Evolutionary conservation across 1,140 invertebrate species (phyloP), one percentile per base, ranked within the genome.

Genomic region (Oedothorax gibbosus): DNA sequence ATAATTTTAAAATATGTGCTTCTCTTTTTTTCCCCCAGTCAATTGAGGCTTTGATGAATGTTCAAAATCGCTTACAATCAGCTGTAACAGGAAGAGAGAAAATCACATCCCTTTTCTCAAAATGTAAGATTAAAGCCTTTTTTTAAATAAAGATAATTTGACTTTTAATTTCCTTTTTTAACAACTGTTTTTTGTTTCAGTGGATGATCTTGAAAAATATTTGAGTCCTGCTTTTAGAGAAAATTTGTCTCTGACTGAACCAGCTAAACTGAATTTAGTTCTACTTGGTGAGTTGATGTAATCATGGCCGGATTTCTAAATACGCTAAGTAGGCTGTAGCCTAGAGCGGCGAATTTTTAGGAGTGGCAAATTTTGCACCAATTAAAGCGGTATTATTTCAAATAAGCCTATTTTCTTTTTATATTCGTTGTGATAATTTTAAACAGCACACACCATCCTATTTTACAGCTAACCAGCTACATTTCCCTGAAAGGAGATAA

Each of bases 161-260:
- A 62, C 14, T 12, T 8, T 15, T 62, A 15, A 8, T 18, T 62
- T 62, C 14, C 14, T 62, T 35, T n/a, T 64, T 79, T 35, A 35
- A 35, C 35, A 2, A 2, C 2, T 69, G 51, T 20, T 80, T 79
- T 65, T 12, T 50, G 10, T 77, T 85, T 2, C 66, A 85, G 84
- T 85, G 69, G 69, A 80, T 85, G 84, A 85, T 57, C 50, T 85
- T 18, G 76, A 85, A 75, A 85, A 85, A 73, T 85, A 73, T 20
- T 57, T 85, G 50, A 64, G 56, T 56, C 84, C 84, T 35, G 35
- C 5, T 14, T 85, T 73, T 35, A 73, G n/a, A 56, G 84, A 85
- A 65, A 79, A 77, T 66, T 8, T 85, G 14, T 53, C 56, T 73
- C 20, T 85, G 0, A 80, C 76, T 49, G 84, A 85, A 54, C 18